Evolutionary conservation across 2,113 vertebrate genomes (phyloP), one percentile per base, ranked within the genome.

Genomic region (Macrotis lagotis): DNA sequence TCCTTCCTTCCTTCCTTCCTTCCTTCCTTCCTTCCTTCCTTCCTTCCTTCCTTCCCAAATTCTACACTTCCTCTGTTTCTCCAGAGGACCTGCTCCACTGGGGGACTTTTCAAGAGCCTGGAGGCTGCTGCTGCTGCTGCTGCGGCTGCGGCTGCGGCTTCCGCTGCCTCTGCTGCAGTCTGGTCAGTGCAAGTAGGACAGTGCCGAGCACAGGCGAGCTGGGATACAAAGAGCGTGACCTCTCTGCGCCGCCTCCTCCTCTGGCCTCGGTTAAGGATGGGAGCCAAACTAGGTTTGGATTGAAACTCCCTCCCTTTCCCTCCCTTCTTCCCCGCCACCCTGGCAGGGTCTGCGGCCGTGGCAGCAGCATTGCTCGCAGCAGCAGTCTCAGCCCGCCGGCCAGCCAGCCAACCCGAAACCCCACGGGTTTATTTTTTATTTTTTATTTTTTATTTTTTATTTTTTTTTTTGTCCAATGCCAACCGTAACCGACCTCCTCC

Each of bases 331-430:
- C 50, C 92, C 89, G 37, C 93, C 44, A 51, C 93, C 59, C 66
- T 50, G 48, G 47, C 90, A 93, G 91, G 92, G 0, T n/a, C 51
- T 14, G 90, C 19, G 24, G 74, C 94, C 7, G 96, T 93, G 96
- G 94, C 94, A 95, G 97, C 83, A 97, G 92, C 96, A 92, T 92
- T 93, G 51, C 83, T 10, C 90, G 50, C 1, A 47, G 28, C 12
- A 31, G 50, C 48, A 3, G 31, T 9, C 48, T 89, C 2, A 51
- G 25, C 49, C 9, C 50, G 53, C 2, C 3, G 4, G 91, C 28
- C 1, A 5, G 51, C 47, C n/a, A 37, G 51, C 0, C 51, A 47
- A 51, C 94, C 90, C 48, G 92, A 93, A 51, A 88, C 55, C 94
- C 94, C 51, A 11, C 31, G 51, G n/a, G n/a, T n/a, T 91, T 94